Percentiles rank a stretch among this genome's conserved stretches.
phyloP scores from a whole-genome alignment of 2,888 invertebrate species.

The Nomada hirtipes region DNA sequence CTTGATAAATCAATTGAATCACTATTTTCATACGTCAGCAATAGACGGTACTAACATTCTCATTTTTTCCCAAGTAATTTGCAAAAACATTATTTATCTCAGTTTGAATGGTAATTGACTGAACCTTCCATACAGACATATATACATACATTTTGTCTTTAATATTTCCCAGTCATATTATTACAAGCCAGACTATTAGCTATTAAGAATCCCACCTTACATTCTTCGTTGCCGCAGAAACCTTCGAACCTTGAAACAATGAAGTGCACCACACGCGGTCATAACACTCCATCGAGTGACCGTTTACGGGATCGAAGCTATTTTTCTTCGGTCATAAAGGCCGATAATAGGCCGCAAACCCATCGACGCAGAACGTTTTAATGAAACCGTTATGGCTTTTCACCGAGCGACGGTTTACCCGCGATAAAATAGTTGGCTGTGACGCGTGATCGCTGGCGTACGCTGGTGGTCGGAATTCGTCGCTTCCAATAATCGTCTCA shows the following conservation, averaged over 20 bases:
- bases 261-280: neutral
- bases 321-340: slow-evolving; percentile 38
- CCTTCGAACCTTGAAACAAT: slow-evolving; percentile 6
- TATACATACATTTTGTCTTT: too few relatives aligned
- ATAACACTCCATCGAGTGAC: neutral
- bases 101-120: too few relatives aligned
- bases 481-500: slow-evolving; percentile 56
- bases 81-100: too few relatives aligned
- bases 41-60: too few relatives aligned
- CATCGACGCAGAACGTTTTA: slow-evolving; percentile 42
- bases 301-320: neutral
- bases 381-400: slow-evolving; percentile 55
- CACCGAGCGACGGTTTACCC: slow-evolving; percentile 35
- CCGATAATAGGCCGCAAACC: slow-evolving; percentile 43
- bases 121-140: too few relatives aligned
- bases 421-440: slow-evolving; percentile 51
- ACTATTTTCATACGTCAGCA: too few relatives aligned
- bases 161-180: too few relatives aligned
- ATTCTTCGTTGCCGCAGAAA: neutral
- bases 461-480: slow-evolving; percentile 47
- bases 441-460: slow-evolving; percentile 23
- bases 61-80: too few relatives aligned
- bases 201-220: neutral
- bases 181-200: neutral
- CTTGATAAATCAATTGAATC: too few relatives aligned